Evolutionary conservation across 2,797 vertebrate genomes (phyloP).

Genomic region (Diplodus sargus): DNA sequence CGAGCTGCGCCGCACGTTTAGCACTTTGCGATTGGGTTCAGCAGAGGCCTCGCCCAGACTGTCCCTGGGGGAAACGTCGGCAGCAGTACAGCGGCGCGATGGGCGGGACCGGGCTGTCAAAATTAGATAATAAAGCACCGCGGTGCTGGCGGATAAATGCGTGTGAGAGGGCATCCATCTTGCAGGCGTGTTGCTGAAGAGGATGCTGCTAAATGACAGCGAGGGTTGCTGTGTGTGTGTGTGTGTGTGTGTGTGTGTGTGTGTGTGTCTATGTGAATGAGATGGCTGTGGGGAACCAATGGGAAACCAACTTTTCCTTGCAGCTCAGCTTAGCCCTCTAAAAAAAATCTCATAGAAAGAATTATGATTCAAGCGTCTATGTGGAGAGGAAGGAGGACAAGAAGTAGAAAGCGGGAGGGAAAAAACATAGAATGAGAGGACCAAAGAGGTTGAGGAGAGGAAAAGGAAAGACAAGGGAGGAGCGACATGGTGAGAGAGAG

Average conservation of each 20-base stretch:
- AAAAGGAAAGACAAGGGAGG: constrained; percentile 24
- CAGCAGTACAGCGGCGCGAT: constrained; percentile 77
- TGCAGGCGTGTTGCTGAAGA: constrained; percentile 81
- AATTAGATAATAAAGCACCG: constrained; percentile 88
- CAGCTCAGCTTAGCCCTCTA: constrained; percentile 48
- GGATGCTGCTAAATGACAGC: constrained; percentile 84
- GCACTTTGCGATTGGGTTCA: constrained; percentile 86
- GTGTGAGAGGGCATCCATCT: constrained; percentile 86
- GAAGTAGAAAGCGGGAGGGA: neutral
- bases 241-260: constrained; percentile 14
- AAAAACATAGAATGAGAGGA: constrained; percentile 16
- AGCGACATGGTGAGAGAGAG: constrained; percentile 38
- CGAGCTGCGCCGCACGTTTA: constrained; percentile 79
- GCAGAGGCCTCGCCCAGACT: constrained; percentile 83
- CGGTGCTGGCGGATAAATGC: constrained; percentile 82
- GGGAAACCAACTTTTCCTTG: constrained; percentile 67
- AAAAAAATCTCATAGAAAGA: constrained; percentile 60
- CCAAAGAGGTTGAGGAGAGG: constrained; percentile 15
- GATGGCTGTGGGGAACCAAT: constrained; percentile 54
- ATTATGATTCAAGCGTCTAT: constrained; percentile 62
- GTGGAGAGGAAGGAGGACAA: constrained; percentile 26
- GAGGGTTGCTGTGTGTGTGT: constrained; percentile 53
- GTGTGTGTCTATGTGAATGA: constrained; percentile 16
- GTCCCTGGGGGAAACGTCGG: constrained; percentile 82
- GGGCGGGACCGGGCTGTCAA: constrained; percentile 85